Percentiles rank a stretch among this genome's conserved stretches.
phyloP scores from a whole-genome alignment of 1,140 invertebrate genomes.

The Lamellibrachia luymesi region DNA sequence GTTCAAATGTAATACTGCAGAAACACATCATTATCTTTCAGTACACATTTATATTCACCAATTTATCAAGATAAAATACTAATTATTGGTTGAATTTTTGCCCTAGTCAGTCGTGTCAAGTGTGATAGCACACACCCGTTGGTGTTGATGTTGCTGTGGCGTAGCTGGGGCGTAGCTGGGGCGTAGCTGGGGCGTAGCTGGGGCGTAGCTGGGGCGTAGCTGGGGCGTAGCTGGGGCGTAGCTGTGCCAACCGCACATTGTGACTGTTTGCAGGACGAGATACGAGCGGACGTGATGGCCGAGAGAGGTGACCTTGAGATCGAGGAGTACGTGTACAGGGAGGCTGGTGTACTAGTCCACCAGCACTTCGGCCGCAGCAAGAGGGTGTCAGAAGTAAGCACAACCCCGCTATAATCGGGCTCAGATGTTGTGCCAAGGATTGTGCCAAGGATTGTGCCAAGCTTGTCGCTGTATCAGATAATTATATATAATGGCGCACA shows the following conservation, averaged over 20 bases:
- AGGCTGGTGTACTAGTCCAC: not conserved
- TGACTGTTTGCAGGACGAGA: not conserved
- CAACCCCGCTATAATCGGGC: not conserved
- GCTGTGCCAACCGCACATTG: not conserved
- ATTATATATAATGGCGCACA: not conserved
- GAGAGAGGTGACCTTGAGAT: slow-evolving; percentile 11
- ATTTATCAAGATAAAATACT: not conserved
- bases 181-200: no score
- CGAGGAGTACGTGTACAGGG: slow-evolving; percentile 11
- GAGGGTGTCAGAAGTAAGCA: not conserved
- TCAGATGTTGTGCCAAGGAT: not conserved
- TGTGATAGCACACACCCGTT: not conserved
- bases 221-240: not conserved
- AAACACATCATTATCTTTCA: not conserved
- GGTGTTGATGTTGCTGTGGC: no score
- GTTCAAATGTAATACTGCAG: not conserved
- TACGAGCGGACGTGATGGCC: not conserved
- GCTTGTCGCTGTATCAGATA: not conserved
- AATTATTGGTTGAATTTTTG: no score
- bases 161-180: no score
- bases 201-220: no score
- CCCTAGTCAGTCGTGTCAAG: not conserved
- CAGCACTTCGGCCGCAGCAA: slow-evolving; percentile 8
- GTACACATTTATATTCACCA: not conserved
- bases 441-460: not conserved